Conservation (phyloP, 1,140 invertebrate species). For the Brachionus rubens region DNA sequence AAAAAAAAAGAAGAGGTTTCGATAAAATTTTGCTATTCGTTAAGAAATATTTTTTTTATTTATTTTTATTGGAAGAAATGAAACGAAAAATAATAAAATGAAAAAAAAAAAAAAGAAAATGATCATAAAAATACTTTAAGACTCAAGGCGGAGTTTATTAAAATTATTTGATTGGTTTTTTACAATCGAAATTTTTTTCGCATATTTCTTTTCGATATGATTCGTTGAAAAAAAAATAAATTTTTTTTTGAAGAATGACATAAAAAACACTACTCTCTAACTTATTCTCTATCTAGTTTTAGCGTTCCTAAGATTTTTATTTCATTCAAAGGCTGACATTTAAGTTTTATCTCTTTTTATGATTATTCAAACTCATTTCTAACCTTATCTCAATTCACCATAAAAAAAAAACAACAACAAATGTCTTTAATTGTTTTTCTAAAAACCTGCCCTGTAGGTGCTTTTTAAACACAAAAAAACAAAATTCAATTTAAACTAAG, state of each 20-base stretch:
- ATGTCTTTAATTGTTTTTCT: conserved; percentile 42
- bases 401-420: conserved; percentile 1
- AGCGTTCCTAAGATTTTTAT: conserved; percentile 33
- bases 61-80: conserved; percentile 19
- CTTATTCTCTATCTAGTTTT: neutral
- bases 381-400: neutral
- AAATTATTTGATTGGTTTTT: no score
- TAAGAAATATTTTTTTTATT: conserved; percentile 14
- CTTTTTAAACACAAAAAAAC: neutral
- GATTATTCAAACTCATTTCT: conserved; percentile 35
- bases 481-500: no score
- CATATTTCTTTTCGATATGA: neutral
- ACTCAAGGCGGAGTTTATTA: neutral
- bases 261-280: no score
- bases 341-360: conserved; percentile 8
- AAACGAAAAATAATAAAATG: neutral
- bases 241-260: neutral
- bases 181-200: conserved; percentile 17
- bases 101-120: conserved; percentile 15
- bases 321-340: no score
- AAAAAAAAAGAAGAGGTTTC: neutral
- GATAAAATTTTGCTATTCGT: conserved; percentile 17
- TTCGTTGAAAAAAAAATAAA: conserved; percentile 2
- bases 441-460: neutral
- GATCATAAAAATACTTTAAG: conserved; percentile 43